Evolutionary conservation across 2,888 invertebrate species (phyloP).

Genomic region (Andrena bicolor): DNA sequence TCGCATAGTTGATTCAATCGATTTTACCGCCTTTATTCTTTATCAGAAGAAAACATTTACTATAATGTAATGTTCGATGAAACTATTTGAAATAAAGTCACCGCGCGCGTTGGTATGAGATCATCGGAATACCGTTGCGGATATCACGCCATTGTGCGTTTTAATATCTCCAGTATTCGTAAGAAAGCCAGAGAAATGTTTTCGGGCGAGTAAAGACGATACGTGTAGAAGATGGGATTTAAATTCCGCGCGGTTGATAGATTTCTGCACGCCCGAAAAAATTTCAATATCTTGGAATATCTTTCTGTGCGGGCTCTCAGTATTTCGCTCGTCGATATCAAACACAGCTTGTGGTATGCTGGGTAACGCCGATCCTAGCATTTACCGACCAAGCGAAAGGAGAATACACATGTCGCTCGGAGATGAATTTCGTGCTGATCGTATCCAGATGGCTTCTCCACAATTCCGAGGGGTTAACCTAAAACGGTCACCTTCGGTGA

Average conservation of each 20-base stretch:
- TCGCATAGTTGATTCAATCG: too few species aligned
- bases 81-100: background rate
- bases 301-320: slow-evolving; percentile 37
- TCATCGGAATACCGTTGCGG: slow-evolving; percentile 30
- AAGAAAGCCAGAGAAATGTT: slow-evolving; percentile 57
- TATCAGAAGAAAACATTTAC: too few species aligned
- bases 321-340: slow-evolving; percentile 54
- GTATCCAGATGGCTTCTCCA: slow-evolving; percentile 50
- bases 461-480: slow-evolving; percentile 23
- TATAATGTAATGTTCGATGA: too few species aligned
- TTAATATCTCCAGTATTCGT: slow-evolving; percentile 65
- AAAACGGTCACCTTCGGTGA: slow-evolving; percentile 36
- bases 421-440: slow-evolving; percentile 57
- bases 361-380: slow-evolving; percentile 50
- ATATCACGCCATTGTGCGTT: slow-evolving; percentile 54
- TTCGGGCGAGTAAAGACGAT: slow-evolving; percentile 50
- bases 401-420: slow-evolving; percentile 37
- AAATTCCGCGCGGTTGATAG: slow-evolving; percentile 57
- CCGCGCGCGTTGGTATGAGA: slow-evolving; percentile 9
- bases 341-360: slow-evolving; percentile 49
- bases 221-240: slow-evolving; percentile 39
- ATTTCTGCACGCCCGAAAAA: slow-evolving; percentile 65
- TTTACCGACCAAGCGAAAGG: slow-evolving; percentile 61
- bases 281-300: slow-evolving; percentile 71
- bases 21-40: too few species aligned